Evolutionary conservation across 2,113 vertebrate species (phyloP), one percentile per base, ranked within the genome.

Genomic region (Upupa epops): DNA sequence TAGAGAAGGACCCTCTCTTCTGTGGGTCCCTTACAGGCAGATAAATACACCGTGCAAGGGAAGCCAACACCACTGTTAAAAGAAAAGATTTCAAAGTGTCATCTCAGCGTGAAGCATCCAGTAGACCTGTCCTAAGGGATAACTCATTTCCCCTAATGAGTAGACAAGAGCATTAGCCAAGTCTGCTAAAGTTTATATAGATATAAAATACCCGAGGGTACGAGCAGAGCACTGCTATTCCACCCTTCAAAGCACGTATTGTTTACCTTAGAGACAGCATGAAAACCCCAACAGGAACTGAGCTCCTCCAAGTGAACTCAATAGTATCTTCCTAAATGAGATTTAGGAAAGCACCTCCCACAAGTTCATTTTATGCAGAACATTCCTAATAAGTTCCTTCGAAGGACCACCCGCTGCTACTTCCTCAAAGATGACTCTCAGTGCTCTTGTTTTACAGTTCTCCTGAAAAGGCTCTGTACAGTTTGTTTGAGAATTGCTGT

Each of bases 341-440:
- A 87, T 49, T 80, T 10, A 85, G 71, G 85, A 89, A 93, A 91
- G 64, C 48, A 73, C 45, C 42, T 83, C 56, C 52, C 4, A 1
- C 24, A 70, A 92, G 72, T 86, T 83, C 75, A 70, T 83, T 94
- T 83, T 52, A 86, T 19, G 42, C 60, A 73, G 64, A 88, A 51
- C 42, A 82, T 58, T 87, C 70, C 48, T 37, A 82, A 16, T 17
- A 69, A 89, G 66, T 76, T 92, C 55, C 51, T 87, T 94, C 75
- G 85, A 83, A 78, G 83, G 89, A 92, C 87, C 94, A 94, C 94
- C 81, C 85, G 88, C 88, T 86, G 74, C 56, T 77, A 45, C 71
- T 92, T 95, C 91, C 95, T 88, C 93, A 77, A 89, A 80, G 68
- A 91, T 40, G 75, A 86, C 56, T 77, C 72, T 77, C 42, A 76